Evolutionary conservation across 2,888 invertebrate species (phyloP).

Genomic region (Catocala nupta): DNA sequence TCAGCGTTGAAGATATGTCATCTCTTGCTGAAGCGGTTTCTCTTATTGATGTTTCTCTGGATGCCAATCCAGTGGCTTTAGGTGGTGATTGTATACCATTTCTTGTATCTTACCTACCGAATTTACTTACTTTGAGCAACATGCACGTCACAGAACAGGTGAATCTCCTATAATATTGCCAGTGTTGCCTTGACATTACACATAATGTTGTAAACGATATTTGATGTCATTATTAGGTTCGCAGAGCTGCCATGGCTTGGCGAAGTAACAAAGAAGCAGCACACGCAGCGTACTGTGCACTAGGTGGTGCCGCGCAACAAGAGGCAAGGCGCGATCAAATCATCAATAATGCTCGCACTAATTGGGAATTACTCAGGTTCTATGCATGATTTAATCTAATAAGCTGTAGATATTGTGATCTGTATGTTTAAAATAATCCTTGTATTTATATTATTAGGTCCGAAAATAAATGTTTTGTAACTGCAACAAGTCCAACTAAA

Average conservation of each 20-base stretch:
- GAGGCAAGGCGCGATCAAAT: constrained; percentile 93
- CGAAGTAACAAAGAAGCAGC: constrained; percentile 91
- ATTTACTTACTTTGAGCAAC: constrained; percentile 90
- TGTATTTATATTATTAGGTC: constrained; percentile 75
- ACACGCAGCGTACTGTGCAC: constrained; percentile 89
- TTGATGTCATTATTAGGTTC: constrained; percentile 74
- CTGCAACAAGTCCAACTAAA: constrained; percentile 68
- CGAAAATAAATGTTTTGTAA: constrained; percentile 88
- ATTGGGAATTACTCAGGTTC: constrained; percentile 92
- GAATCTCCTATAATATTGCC: constrained; percentile 17
- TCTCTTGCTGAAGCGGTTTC: constrained; percentile 92
- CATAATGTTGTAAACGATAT: not conserved
- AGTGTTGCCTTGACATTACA: not conserved
- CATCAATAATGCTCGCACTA: constrained; percentile 94
- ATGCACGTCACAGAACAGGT: constrained; percentile 93
- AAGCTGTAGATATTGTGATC: too few species aligned
- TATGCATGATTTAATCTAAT: not conserved
- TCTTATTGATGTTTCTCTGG: constrained; percentile 94
- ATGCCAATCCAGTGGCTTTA: constrained; percentile 93
- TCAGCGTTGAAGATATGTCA: constrained; percentile 94
- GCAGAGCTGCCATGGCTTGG: constrained; percentile 93
- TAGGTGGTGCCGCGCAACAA: constrained; percentile 85
- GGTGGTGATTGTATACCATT: constrained; percentile 94
- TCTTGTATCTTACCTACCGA: constrained; percentile 92
- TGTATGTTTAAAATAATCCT: not conserved